Evolutionary conservation across 2,113 vertebrate species (phyloP).

Genomic region (Tretioscincus oriximinensis): DNA sequence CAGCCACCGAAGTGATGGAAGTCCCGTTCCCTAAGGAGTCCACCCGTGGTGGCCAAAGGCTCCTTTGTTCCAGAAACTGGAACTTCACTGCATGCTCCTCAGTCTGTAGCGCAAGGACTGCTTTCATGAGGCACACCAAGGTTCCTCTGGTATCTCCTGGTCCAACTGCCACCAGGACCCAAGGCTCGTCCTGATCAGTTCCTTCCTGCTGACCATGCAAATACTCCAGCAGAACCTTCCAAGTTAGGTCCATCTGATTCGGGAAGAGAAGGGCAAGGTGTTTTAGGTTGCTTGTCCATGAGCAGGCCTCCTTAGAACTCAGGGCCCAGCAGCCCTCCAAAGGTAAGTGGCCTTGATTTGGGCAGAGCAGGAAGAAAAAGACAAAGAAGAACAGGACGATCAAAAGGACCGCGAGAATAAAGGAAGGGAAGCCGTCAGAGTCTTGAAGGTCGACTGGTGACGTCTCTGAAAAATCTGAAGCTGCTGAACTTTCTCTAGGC

Average conservation of each 20-base stretch:
- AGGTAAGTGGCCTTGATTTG: neutral
- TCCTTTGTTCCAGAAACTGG: neutral
- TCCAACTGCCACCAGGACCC: conserved; percentile 4
- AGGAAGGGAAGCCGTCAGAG: conserved; percentile 36
- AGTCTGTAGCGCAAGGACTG: neutral
- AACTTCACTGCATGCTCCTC: neutral
- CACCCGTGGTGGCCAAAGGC: neutral
- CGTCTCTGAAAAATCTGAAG: neutral
- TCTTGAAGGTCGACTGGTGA: neutral
- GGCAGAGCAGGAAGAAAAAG: neutral
- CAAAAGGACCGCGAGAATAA: conserved; percentile 25
- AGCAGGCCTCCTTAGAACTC: too few species aligned
- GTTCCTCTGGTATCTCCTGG: neutral
- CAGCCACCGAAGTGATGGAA: neutral
- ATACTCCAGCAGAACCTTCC: neutral
- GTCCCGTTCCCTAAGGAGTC: neutral
- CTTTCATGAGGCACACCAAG: conserved; percentile 18
- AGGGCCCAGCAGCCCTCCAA: neutral
- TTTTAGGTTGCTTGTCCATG: neutral
- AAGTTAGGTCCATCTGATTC: conserved; percentile 7
- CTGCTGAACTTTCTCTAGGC: neutral
- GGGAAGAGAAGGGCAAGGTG: conserved; percentile 17
- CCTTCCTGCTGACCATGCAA: neutral
- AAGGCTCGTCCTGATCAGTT: neutral
- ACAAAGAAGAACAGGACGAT: conserved; percentile 25